Evolutionary conservation across 2,113 vertebrate genomes (phyloP), one percentile per base, ranked within the genome.

Genomic region (Xenus cinereus): DNA sequence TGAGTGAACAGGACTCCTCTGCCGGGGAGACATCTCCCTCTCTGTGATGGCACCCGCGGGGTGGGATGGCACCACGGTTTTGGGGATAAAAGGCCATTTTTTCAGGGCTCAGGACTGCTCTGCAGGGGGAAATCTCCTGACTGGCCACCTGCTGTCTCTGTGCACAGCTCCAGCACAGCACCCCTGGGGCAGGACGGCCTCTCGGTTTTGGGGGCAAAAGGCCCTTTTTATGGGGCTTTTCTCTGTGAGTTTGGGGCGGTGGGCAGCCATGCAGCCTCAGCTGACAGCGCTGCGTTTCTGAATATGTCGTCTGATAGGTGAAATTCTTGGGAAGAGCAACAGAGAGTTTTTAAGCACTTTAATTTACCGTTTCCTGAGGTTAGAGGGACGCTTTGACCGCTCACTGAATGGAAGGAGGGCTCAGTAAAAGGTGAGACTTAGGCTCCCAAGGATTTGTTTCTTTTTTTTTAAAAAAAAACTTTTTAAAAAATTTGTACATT

Each of bases 341-440:
- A 28, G 21, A 28, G 19, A 7, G 5, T 30, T 63, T 56, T 43
- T 3, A 45, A 39, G 19, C 3, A 18, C 39, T 69, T 48, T 14
- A 39, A 64, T 35, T 30, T 18, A 4, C 24, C 13, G 0, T n/a
- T 66, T 53, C 13, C 15, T 23, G 6, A 46, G 35, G 50, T 10
- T 56, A 35, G 10, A 4, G 0, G 0, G 35, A 19, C 1, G 4
- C 41, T 85, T 48, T 37, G 51, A 14, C 3, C 1, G 35, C 63
- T 68, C 15, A 6, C 37, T 28, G 45, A 7, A 14, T 28, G 15
- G 26, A 43, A 28, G 15, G 2, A 54, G 10, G 27, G 30, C 45
- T 39, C 9, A 3, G 45, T 18, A 37, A 53, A 63, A 84, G 8
- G 73, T 6, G 4, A 24, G 37, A 41, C 41, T 32, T 15, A 1